Percentiles rank a stretch among this genome's conserved stretches.
phyloP scores from a whole-genome alignment of 2,113 vertebrate genomes.

The Chaetops frenatus region DNA sequence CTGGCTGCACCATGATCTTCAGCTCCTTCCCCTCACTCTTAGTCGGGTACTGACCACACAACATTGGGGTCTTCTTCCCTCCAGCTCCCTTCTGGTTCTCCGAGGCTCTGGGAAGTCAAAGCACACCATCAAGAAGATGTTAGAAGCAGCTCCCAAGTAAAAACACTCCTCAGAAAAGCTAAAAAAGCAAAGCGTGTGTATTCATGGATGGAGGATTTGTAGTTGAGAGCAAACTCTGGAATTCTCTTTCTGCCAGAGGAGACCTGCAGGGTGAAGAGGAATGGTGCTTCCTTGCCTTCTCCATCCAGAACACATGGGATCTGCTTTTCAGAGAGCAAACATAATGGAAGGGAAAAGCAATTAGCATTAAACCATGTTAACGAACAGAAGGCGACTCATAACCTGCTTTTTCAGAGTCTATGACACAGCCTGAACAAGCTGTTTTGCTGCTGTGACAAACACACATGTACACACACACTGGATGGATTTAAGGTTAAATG shows the following conservation, averaged over 20 bases:
- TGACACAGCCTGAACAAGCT: neutral
- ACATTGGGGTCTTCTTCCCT: conserved; percentile 84
- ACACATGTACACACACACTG: neutral
- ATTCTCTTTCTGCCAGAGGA: conserved; percentile 23
- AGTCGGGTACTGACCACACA: conserved; percentile 87
- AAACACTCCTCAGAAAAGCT: conserved; percentile 40
- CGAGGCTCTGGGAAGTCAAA: conserved; percentile 73
- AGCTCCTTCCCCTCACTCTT: conserved; percentile 94
- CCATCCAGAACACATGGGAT: conserved; percentile 14
- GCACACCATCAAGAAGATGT: conserved; percentile 50
- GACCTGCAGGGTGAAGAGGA: conserved; percentile 22
- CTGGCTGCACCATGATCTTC: conserved; percentile 94
- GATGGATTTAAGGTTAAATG: conserved; percentile 22
- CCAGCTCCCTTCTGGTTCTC: conserved; percentile 76
- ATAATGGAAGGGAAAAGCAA: conserved; percentile 36
- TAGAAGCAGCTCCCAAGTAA: neutral
- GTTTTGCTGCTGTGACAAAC: conserved; percentile 2
- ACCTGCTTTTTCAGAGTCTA: neutral
- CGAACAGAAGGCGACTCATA: neutral
- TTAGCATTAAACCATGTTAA: conserved; percentile 28
- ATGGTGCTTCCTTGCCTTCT: neutral
- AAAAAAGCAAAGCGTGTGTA: neutral
- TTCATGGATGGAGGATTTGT: neutral
- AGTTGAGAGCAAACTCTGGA: conserved; percentile 1
- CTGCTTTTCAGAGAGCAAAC: neutral